Percentiles rank a stretch among this genome's conserved stretches.
These are phyloP conservation scores for Drosophila nr. perissopoda DNA, from an alignment of 2,888 invertebrate species.

Conservation along the genomic window DNA sequence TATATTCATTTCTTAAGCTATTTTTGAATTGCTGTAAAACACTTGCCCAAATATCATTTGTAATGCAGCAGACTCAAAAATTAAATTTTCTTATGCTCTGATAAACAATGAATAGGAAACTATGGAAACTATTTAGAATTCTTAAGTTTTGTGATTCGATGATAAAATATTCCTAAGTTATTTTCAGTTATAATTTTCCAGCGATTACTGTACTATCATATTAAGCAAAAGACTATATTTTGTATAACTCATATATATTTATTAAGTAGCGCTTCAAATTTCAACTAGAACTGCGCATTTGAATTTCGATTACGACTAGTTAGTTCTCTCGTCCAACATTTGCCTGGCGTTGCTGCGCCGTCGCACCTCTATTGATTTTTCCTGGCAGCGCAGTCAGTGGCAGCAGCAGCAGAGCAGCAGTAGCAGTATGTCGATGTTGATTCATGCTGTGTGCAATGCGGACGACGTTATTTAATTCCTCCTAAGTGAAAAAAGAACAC, in stretches of 20 bases:
- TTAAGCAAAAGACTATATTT: slow-evolving; percentile 54
- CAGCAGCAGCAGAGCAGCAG: slow-evolving; percentile 25
- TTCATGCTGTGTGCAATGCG: slow-evolving; percentile 58
- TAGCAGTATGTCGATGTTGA: slow-evolving; percentile 65
- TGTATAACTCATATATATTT: slow-evolving; percentile 52
- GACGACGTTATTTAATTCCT: slow-evolving; percentile 62
- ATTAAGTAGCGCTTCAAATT: slow-evolving; percentile 35
- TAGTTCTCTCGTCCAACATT: slow-evolving; percentile 18
- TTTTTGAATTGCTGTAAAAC: not conserved
- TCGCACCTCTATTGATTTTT: slow-evolving; percentile 72
- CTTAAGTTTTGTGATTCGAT: not conserved
- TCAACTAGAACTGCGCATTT: slow-evolving; percentile 55
- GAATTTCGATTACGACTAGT: slow-evolving; percentile 69
- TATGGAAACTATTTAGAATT: not conserved
- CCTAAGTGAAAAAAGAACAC: slow-evolving; percentile 51
- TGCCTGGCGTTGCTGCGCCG: slow-evolving; percentile 54
- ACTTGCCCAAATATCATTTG: not conserved
- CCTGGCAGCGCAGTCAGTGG: slow-evolving; percentile 32
- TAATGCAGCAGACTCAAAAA: not conserved
- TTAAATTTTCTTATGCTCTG: not conserved
- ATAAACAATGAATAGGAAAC: not conserved
- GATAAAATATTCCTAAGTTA: not conserved
- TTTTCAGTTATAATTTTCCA: not conserved
- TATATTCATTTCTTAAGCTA: not conserved
- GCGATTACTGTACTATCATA: slow-evolving; percentile 25